Evolutionary conservation across 2,888 invertebrate genomes (phyloP), one percentile per base, ranked within the genome.

Genomic region (Rhodophaea formosa): DNA sequence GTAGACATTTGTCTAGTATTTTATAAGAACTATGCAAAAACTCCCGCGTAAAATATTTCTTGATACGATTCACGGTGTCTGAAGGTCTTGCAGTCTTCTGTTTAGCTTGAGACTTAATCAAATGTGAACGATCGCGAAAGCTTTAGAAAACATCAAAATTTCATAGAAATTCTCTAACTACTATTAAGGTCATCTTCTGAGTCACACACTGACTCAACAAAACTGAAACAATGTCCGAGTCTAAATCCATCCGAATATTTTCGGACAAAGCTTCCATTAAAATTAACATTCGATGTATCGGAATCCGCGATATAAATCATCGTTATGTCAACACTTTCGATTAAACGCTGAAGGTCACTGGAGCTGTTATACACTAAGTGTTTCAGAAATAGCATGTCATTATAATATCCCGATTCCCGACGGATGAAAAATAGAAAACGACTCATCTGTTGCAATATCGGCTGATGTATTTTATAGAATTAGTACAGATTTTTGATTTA

Each of bases 291-390:
- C 52, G 79, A 82, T 84, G 81, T 81, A 76, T 77, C 77, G 75
- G 74, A 81, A 82, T 74, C 71, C 69, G 29, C 12, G 10, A n/a
- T 12, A 86, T 88, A 90, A 90, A 89, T 90, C 88, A 84, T 64
- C 59, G 65, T 63, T 74, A 71, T 89, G 88, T 90, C 89, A 89
- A 82, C 90, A 87, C 88, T 81, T 89, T 88, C 89, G 84, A 88
- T 89, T 89, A 88, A 82, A 77, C 62, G 53, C 56, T 63, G 83
- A 89, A 89, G 90, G 90, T 77, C 84, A 75, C 52, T 76, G 76
- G 78, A 70, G 65, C 14, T 49, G 39, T 39, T 39, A 56, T 83
- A 79, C 75, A 73, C 76, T 77, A 80, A 88, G 86, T 85, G 88
- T 77, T 72, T 77, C 80, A 61, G 62, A 87, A 89, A 89, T 90